These are phyloP conservation scores for Hippocampus abdominalis DNA, from an alignment of 2,113 vertebrate species.

Conservation along the genomic window DNA sequence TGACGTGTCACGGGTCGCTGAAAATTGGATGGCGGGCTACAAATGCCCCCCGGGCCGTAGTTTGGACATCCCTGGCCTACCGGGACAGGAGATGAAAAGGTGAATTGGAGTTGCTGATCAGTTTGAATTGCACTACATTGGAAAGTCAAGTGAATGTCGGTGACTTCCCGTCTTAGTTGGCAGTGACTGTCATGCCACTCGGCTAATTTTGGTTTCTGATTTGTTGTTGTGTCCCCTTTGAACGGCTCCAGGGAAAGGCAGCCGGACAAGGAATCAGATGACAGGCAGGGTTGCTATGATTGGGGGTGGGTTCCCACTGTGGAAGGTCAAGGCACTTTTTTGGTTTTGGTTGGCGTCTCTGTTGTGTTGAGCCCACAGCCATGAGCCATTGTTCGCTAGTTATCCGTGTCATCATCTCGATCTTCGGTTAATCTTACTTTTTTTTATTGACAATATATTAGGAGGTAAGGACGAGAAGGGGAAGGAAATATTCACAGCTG, in stretches of 20 bases:
- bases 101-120: neutral
- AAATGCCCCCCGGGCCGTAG: too few species aligned
- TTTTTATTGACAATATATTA: neutral
- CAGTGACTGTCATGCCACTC: neutral
- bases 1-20: too few species aligned
- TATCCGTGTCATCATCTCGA: neutral
- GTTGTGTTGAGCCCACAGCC: slow-evolving; percentile 1
- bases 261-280: slow-evolving; percentile 48
- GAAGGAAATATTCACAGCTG: slow-evolving; percentile 16
- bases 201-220: slow-evolving; percentile 39
- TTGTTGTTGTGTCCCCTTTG: slow-evolving; percentile 42
- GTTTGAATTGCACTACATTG: neutral
- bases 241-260: slow-evolving; percentile 18
- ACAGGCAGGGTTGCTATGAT: slow-evolving; percentile 40
- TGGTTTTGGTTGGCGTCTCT: neutral
- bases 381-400: neutral
- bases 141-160: too few species aligned
- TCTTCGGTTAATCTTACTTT: neutral
- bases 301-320: slow-evolving; percentile 17
- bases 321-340: slow-evolving; percentile 32
- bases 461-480: neutral
- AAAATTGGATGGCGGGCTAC: too few species aligned
- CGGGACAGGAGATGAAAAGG: neutral
- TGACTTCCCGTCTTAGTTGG: neutral
- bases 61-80: too few species aligned